Percentiles rank a stretch among this genome's conserved stretches.
Conservation (phyloP, 2,113 vertebrate genomes). For the Bos javanicus region DNA sequence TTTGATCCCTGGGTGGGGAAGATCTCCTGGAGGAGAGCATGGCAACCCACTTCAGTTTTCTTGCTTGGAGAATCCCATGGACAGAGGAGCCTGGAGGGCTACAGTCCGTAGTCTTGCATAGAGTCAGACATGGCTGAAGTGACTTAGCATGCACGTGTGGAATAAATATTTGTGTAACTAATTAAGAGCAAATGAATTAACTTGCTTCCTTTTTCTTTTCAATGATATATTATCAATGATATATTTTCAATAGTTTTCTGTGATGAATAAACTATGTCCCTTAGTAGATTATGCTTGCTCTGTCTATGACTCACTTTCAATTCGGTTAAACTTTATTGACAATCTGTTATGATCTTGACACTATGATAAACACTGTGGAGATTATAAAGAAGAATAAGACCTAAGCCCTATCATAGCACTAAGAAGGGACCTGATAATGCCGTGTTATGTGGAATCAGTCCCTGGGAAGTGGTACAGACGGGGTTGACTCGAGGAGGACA, state of each 20-base stretch:
- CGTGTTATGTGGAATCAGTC: not conserved
- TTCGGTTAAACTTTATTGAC: not conserved
- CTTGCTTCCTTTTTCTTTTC: not conserved
- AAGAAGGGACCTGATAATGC: not conserved
- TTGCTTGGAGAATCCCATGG: not conserved
- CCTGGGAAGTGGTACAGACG: not conserved
- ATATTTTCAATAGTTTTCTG: not conserved
- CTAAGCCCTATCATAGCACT: not conserved
- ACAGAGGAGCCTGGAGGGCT: not conserved
- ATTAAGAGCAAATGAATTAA: not conserved
- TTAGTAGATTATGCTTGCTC: not conserved
- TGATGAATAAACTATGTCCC: not conserved
- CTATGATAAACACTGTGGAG: not conserved
- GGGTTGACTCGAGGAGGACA: not conserved
- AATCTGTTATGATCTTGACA: not conserved
- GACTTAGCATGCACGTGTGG: not conserved
- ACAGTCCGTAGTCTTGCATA: not conserved
- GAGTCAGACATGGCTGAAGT: not conserved
- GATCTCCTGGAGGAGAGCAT: not conserved
- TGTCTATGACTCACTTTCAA: not conserved
- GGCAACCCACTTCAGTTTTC: not conserved
- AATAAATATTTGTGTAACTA: not conserved
- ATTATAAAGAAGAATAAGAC: not conserved
- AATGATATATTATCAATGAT: not conserved
- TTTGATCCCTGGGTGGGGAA: not conserved